A percentile compares a stretch with the other conserved stretches of the same genome.
These are phyloP conservation scores for Falco naumanni DNA, from an alignment of 2,797 vertebrate genomes.

Conservation along the genomic window DNA sequence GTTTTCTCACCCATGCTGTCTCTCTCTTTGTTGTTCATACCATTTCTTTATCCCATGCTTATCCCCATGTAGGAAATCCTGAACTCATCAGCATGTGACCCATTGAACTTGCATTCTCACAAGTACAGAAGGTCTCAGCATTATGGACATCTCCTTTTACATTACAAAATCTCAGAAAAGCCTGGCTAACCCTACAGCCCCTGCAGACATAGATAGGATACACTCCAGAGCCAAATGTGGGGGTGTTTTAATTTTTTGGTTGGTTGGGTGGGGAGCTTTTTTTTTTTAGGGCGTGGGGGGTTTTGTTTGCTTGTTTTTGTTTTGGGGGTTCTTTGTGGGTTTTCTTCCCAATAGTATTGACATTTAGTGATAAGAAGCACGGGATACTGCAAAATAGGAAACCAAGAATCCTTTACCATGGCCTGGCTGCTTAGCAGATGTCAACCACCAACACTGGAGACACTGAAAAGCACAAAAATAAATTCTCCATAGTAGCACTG, in stretches of 20 bases:
- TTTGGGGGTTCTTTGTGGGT: neutral
- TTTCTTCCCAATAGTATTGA: neutral
- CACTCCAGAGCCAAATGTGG: neutral
- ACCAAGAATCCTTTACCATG: neutral
- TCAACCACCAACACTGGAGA: neutral
- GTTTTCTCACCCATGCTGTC: neutral
- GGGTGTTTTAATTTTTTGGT: neutral
- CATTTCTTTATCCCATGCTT: neutral
- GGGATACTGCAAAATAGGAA: neutral
- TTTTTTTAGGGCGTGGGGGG: too few species aligned
- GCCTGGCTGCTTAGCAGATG: neutral
- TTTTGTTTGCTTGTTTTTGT: neutral
- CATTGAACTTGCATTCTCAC: neutral
- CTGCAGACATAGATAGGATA: neutral
- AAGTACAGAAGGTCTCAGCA: neutral
- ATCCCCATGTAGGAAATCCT: neutral
- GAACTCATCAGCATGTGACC: conserved; percentile 19
- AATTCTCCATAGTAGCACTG: neutral
- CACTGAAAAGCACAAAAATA: neutral
- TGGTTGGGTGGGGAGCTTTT: too few species aligned
- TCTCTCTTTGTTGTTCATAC: neutral
- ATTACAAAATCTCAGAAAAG: neutral
- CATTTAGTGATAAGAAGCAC: neutral
- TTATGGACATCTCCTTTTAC: conserved; percentile 4
- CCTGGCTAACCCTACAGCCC: neutral